Evolutionary conservation across 2,113 vertebrate species (phyloP).

Genomic region (Aphelocoma coerulescens): DNA sequence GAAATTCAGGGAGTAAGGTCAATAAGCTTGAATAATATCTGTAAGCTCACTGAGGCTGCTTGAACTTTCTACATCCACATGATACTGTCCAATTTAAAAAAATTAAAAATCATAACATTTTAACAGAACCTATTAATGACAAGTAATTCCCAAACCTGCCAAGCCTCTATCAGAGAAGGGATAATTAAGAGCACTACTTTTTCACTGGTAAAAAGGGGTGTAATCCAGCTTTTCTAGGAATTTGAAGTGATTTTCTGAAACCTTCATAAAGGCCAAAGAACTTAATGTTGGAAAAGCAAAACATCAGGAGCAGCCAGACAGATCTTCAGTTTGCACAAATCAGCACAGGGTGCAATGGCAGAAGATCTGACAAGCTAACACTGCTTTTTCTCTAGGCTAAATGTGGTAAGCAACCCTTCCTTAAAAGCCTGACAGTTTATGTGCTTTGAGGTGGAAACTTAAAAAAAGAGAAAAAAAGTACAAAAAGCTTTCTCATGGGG

Average conservation of each 20-base stretch:
- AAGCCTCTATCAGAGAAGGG: fast-evolving
- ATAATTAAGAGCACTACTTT: background rate
- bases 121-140: background rate
- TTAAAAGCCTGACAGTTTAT: conserved; percentile 30
- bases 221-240: background rate
- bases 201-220: background rate
- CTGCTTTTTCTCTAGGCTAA: conserved; percentile 12
- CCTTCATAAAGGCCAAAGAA: background rate
- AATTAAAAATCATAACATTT: background rate
- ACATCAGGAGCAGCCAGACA: background rate
- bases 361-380: background rate
- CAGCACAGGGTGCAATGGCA: background rate
- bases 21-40: background rate
- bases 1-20: background rate
- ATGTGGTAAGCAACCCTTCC: background rate
- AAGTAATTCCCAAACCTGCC: background rate
- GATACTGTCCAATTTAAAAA: background rate
- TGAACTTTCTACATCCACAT: background rate
- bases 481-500: background rate
- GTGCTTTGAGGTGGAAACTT: conserved; percentile 44
- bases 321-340: background rate
- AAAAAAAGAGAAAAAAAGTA: background rate
- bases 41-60: background rate
- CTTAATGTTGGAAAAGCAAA: background rate
- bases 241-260: background rate